Percentiles rank a stretch among this genome's conserved stretches.
phyloP scores from a whole-genome alignment of 2,888 invertebrate genomes.

The Ctenicera cuprea region DNA sequence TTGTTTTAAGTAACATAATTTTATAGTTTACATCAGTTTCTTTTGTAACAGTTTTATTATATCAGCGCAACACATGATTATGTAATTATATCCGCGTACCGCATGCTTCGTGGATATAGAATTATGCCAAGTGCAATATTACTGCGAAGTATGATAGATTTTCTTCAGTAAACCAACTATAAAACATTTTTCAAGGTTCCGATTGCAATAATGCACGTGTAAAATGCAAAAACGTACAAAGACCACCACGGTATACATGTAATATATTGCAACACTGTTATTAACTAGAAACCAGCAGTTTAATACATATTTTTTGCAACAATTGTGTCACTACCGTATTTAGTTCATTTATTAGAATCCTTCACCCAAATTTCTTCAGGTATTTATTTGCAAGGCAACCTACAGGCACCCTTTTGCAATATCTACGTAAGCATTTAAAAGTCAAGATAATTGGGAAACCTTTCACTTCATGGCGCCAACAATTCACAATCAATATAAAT shows the following conservation, averaged over 20 bases:
- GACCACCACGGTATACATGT: not conserved
- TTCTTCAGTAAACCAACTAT: not conserved
- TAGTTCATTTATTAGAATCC: conserved; percentile 34
- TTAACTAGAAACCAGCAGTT: not conserved
- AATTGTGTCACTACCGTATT: conserved; percentile 16
- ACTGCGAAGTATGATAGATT: not conserved
- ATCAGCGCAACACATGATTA: not conserved
- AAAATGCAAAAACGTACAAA: conserved; percentile 9
- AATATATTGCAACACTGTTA: not conserved
- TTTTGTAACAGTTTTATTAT: not conserved
- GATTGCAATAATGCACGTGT: conserved; percentile 24
- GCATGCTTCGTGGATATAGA: not conserved
- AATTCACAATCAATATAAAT: conserved; percentile 27
- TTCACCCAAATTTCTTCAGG: conserved; percentile 50
- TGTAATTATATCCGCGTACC: not conserved
- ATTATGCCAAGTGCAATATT: not conserved
- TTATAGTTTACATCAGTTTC: conserved; percentile 6
- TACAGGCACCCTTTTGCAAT: conserved; percentile 53
- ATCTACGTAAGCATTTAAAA: conserved; percentile 41
- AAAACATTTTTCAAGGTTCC: conserved; percentile 30
- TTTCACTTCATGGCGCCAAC: conserved; percentile 55
- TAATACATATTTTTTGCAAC: conserved; percentile 8
- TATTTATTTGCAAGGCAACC: conserved; percentile 48
- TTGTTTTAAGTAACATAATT: conserved; percentile 5
- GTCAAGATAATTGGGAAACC: conserved; percentile 53